A percentile compares a stretch with the other conserved stretches of the same genome.
phyloP scores from a whole-genome alignment of 2,113 vertebrate species.

The Ranitomeya variabilis region DNA sequence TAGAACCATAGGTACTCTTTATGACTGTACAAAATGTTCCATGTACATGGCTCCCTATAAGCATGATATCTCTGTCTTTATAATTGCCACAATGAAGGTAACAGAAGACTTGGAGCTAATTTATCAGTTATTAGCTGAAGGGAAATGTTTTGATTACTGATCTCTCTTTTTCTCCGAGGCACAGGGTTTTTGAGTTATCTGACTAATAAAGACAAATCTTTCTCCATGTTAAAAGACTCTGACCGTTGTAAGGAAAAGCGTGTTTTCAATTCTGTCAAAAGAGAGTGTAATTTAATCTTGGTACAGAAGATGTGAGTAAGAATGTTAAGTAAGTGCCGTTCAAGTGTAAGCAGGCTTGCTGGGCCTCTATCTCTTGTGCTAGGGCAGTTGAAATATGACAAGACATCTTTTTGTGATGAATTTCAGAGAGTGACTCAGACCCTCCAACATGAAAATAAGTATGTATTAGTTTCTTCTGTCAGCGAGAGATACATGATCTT shows the following conservation, averaged over 20 bases:
- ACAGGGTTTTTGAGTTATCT: slow-evolving; percentile 69
- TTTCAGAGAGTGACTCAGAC: slow-evolving; percentile 41
- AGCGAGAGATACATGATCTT: slow-evolving; percentile 35
- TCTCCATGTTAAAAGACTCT: slow-evolving; percentile 20
- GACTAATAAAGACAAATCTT: slow-evolving; percentile 65
- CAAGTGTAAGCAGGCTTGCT: slow-evolving; percentile 47
- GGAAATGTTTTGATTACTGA: slow-evolving; percentile 62
- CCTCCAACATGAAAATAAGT: slow-evolving; percentile 41
- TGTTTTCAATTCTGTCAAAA: slow-evolving; percentile 67
- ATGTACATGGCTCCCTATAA: no score
- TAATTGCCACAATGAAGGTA: slow-evolving; percentile 61
- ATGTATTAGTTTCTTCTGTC: slow-evolving; percentile 44
- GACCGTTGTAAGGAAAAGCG: slow-evolving; percentile 35
- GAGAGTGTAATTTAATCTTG: slow-evolving; percentile 66
- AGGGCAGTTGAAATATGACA: slow-evolving; percentile 42
- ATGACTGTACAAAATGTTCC: no score
- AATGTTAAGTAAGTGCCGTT: slow-evolving; percentile 62
- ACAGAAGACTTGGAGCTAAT: slow-evolving; percentile 64
- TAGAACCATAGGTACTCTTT: no score
- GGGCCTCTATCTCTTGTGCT: slow-evolving; percentile 12
- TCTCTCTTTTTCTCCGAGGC: slow-evolving; percentile 62
- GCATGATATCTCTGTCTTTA: not conserved
- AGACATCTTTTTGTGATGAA: slow-evolving; percentile 29
- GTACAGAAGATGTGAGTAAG: slow-evolving; percentile 57
- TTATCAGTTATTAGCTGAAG: slow-evolving; percentile 60